These are phyloP conservation scores for Yoshiicerus persimilis DNA, from an alignment of 1,140 invertebrate species.

Conservation along the genomic window DNA sequence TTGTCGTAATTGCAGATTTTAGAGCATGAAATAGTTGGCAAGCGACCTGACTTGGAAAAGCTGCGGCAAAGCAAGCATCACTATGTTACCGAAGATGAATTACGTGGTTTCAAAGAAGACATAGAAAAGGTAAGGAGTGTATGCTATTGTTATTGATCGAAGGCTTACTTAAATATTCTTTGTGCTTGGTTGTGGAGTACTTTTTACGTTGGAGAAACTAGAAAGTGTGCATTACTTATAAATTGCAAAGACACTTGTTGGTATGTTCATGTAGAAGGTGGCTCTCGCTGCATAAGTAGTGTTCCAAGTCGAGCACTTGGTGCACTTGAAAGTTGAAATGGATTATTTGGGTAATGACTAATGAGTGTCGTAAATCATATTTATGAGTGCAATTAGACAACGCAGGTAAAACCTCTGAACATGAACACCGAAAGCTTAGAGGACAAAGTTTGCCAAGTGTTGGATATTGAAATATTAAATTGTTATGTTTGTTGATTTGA, in stretches of 20 bases:
- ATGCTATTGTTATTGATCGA: not conserved
- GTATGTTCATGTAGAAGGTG: not conserved
- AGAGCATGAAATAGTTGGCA: conserved; percentile 65
- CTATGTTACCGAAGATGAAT: conserved; percentile 54
- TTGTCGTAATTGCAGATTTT: conserved; percentile 61
- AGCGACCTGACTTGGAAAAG: conserved; percentile 61
- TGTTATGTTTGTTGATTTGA: not conserved
- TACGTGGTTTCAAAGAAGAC: conserved; percentile 56
- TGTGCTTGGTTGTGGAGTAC: no score
- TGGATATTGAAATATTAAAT: not conserved
- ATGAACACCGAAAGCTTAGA: no score
- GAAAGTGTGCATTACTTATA: no score
- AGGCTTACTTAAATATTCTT: no score
- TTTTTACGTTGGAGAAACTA: no score
- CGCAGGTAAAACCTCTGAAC: no score
- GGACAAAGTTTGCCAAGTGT: not conserved
- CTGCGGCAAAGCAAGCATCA: conserved; percentile 57
- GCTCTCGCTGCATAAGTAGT: no score
- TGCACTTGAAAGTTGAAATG: no score
- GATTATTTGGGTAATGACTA: no score
- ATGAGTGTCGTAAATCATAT: no score
- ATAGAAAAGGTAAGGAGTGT: conserved; percentile 59
- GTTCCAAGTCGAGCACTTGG: no score
- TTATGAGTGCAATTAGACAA: no score
- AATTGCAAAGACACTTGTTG: not conserved